phyloP scores from a whole-genome alignment of 2,113 vertebrate species.

The Motacilla tschutschensis region DNA sequence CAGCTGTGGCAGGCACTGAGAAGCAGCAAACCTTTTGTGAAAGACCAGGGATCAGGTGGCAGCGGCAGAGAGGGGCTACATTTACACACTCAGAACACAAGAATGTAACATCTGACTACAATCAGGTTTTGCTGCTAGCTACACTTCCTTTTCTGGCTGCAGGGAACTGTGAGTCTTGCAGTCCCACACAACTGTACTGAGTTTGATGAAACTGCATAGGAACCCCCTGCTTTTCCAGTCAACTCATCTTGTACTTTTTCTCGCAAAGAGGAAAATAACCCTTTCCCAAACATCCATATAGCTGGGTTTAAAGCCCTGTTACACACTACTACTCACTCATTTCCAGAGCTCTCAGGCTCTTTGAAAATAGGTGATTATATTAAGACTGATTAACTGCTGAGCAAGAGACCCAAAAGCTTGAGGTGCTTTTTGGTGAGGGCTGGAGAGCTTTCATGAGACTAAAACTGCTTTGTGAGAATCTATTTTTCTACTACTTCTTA shows the following conservation, averaged over 20 bases:
- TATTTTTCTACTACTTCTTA: not conserved
- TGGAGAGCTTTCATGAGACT: not conserved
- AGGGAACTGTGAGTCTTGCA: not conserved
- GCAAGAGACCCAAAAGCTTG: not conserved
- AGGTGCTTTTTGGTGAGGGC: not conserved
- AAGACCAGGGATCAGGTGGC: not conserved
- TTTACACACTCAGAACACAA: not conserved
- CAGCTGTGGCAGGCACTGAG: not conserved
- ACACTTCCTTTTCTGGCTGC: not conserved
- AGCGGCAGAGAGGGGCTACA: not conserved
- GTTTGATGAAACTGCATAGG: not conserved
- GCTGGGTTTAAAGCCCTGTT: not conserved
- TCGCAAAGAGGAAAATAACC: not conserved
- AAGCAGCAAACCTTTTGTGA: not conserved
- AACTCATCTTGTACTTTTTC: not conserved
- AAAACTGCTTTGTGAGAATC: conserved; percentile 30
- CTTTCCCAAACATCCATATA: not conserved
- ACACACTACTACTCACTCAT: not conserved
- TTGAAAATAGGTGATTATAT: not conserved
- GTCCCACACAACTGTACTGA: not conserved
- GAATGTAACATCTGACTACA: not conserved
- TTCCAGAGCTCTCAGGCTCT: not conserved
- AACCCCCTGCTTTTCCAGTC: not conserved
- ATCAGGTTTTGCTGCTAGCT: not conserved
- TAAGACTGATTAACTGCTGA: not conserved